These are phyloP conservation scores for Caenorhabditis zanzibari DNA, from an alignment of 2,888 invertebrate species.

Conservation along the genomic window DNA sequence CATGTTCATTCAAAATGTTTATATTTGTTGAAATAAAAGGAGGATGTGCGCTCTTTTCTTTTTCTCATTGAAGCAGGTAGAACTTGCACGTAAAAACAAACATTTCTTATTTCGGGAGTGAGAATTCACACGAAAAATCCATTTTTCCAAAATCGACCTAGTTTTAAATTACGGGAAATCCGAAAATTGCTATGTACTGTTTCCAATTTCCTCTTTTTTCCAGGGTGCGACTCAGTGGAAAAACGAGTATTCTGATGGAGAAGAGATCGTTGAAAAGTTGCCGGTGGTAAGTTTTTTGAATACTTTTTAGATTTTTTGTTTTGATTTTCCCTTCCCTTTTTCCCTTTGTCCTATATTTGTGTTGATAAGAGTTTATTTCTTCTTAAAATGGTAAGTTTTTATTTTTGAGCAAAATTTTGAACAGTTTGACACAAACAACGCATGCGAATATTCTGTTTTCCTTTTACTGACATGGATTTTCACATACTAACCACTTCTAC, in stretches of 20 bases:
- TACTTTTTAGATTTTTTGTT: conserved; percentile 3
- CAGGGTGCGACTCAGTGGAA: conserved; percentile 55
- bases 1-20: conserved; percentile 43
- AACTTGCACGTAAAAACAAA: conserved; percentile 44
- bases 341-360: conserved; percentile 33
- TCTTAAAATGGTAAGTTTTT: neutral
- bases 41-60: conserved; percentile 22
- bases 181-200: neutral
- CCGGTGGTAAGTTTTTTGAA: conserved; percentile 44
- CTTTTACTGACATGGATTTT: conserved; percentile 39
- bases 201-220: conserved; percentile 8
- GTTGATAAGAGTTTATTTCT: conserved; percentile 3
- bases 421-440: neutral
- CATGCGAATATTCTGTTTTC: conserved; percentile 19
- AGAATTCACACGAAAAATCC: conserved; percentile 13
- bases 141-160: conserved; percentile 20
- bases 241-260: conserved; percentile 54
- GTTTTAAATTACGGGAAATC: neutral
- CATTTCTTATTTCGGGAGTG: conserved; percentile 8
- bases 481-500: conserved; percentile 14
- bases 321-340: conserved; percentile 11
- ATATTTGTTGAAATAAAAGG: conserved; percentile 39
- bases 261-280: conserved; percentile 40
- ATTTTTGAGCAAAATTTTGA: neutral
- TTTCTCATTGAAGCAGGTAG: neutral